phyloP scores from a whole-genome alignment of 1,140 invertebrate genomes.

The Telenomus remus region DNA sequence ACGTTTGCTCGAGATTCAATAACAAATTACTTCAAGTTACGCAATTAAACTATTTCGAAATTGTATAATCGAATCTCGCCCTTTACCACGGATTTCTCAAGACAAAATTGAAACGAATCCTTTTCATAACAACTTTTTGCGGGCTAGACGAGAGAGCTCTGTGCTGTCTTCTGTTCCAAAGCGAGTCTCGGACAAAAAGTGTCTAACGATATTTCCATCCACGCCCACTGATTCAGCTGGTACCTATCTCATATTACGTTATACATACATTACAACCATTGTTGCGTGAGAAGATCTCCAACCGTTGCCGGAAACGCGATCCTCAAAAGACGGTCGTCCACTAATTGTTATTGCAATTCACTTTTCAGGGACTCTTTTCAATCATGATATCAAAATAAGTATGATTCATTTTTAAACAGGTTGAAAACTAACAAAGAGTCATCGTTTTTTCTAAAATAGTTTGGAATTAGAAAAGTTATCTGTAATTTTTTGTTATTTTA shows the following conservation, averaged over 20 bases:
- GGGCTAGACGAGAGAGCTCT: conserved; percentile 12
- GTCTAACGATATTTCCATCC: conserved; percentile 47
- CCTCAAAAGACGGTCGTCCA: conserved; percentile 25
- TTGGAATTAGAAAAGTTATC: no score
- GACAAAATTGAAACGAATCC: background rate
- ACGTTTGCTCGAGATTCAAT: no score
- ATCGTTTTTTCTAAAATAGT: no score
- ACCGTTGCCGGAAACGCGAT: conserved; percentile 36
- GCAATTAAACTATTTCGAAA: no score
- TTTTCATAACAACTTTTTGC: conserved; percentile 7
- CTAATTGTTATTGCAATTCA: conserved; percentile 29
- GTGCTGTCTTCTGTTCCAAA: conserved; percentile 20
- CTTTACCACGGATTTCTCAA: background rate
- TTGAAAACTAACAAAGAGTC: no score
- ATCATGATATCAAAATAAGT: background rate
- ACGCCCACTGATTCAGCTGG: conserved; percentile 40
- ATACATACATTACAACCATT: conserved; percentile 36
- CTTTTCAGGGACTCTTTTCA: conserved; percentile 21
- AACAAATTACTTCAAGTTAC: no score
- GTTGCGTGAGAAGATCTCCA: conserved; percentile 39
- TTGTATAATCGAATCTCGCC: no score
- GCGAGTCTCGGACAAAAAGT: conserved; percentile 26
- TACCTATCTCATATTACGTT: conserved; percentile 47
- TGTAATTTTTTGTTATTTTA: no score
- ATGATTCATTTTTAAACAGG: no score